A percentile compares a stretch with the other conserved stretches of the same genome.
Conservation (phyloP, 2,888 invertebrate species). For the Merodon equestris region DNA sequence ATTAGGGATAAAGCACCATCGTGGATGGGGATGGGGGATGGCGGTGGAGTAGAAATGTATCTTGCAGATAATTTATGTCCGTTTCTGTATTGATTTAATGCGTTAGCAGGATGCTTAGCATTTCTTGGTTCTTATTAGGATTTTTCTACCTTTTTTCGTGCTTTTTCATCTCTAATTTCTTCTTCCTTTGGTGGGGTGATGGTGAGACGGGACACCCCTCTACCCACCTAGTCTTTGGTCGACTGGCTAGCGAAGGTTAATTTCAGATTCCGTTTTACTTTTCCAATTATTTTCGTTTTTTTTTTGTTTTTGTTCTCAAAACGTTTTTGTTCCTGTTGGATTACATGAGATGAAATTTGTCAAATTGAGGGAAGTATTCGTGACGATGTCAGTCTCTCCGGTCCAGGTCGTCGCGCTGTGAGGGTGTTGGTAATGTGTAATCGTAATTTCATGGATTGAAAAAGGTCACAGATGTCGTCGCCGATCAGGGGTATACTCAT, state of each 20-base stretch:
- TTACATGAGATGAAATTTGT: conserved; percentile 43
- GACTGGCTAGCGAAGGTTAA: conserved; percentile 52
- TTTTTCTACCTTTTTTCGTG: conserved; percentile 17
- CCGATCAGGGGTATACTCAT: conserved; percentile 58
- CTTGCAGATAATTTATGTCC: conserved; percentile 67
- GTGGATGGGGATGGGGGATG: conserved; percentile 21
- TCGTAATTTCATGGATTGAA: conserved; percentile 68
- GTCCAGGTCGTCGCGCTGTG: conserved; percentile 12
- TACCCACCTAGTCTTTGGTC: conserved; percentile 4
- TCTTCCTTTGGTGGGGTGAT: background rate
- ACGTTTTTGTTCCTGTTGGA: too few relatives aligned
- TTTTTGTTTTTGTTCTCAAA: conserved; percentile 26
- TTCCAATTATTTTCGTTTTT: conserved; percentile 59
- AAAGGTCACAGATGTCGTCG: conserved; percentile 68
- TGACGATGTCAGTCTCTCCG: conserved; percentile 7
- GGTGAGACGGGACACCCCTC: conserved; percentile 45
- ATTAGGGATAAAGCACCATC: conserved; percentile 63
- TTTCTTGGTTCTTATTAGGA: conserved; percentile 60
- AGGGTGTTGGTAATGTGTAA: conserved; percentile 59
- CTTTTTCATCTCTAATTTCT: conserved; percentile 8
- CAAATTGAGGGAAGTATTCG: conserved; percentile 50
- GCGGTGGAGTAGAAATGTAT: conserved; percentile 30
- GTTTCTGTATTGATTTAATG: conserved; percentile 68
- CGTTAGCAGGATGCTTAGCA: conserved; percentile 63
- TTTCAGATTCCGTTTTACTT: conserved; percentile 55